Conservation (phyloP, 1,140 invertebrate species). For the Zaprionus inermis region DNA sequence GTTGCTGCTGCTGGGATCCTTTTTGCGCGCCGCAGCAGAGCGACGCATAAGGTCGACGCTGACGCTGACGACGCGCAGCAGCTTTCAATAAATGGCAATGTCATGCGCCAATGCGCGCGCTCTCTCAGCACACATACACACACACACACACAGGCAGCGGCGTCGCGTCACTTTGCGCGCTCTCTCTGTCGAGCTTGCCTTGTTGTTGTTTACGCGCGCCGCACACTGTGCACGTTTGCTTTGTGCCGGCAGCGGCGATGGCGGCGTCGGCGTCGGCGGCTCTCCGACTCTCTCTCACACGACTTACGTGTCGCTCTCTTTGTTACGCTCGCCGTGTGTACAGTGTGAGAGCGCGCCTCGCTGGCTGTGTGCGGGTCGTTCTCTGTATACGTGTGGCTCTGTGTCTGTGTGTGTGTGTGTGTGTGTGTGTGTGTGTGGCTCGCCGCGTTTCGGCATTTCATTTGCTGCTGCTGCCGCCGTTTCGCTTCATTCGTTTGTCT, state of each 20-base stretch:
- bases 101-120: conserved; percentile 70
- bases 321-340: conserved; percentile 19
- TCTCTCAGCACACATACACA: conserved; percentile 17
- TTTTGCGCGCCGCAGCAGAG: conserved; percentile 9
- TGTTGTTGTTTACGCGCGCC: conserved; percentile 66
- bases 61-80: conserved; percentile 11
- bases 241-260: conserved; percentile 49
- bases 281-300: conserved; percentile 53
- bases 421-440: conserved; percentile 35
- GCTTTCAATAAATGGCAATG: conserved; percentile 80
- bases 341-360: conserved; percentile 3
- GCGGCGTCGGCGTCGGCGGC: too few species aligned
- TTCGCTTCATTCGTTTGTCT: conserved; percentile 79
- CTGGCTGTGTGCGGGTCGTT: neutral
- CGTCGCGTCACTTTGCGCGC: neutral
- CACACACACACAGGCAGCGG: neutral
- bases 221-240: too few species aligned
- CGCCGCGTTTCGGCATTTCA: conserved; percentile 64
- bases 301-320: conserved; percentile 48
- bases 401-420: conserved; percentile 3
- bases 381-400: neutral
- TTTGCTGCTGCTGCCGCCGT: conserved; percentile 67
- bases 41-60: conserved; percentile 28
- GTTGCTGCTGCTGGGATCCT: conserved; percentile 51
- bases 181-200: conserved; percentile 26